Base-by-base conservation (phyloP, 2,797 vertebrate species). In the Hyperoplus lanceolatus region DNA sequence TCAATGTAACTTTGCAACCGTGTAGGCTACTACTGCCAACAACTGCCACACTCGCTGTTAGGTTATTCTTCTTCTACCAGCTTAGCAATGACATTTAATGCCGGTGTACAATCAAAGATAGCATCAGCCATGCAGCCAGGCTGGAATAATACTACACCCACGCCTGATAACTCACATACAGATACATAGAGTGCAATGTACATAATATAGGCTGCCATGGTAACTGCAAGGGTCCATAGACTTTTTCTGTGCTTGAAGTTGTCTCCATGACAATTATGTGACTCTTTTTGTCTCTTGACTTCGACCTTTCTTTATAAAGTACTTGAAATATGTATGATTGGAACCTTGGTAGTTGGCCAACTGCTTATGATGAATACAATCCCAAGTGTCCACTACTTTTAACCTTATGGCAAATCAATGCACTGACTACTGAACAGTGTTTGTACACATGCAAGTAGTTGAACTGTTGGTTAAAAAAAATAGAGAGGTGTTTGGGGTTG, bases 161-260 rank as follows among this genome's bases (percentile, higher is more conserved):
- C 88, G 63, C 65, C 64, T 79, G 71, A 81, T 85, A 87, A 87
- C 81, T 58, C 82, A 87, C 85, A 85, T 74, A 85, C 81, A 86
- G 73, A 86, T 51, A 80, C 76, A 68, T 54, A 39, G 83, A 85
- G 79, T 86, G 83, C 81, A 84, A 87, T 86, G 87, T 93, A 90
- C 80, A 90, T 84, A 84, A 90, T 70, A 78, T 70, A n/a, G 75
- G 90, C 87, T 92, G 81, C 88, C 89, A 92, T 92, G 90, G 91
- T 89, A 91, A 93, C 92, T 86, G 87, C n/a, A 12, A 82, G 69
- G 78, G 84, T 84, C 80, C 68, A 53, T 70, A 69, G 70, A 82
- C 80, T 74, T 77, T 29, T 50, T 73, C 61, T 79, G 58, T 75
- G 70, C 82, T 80, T 82, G 64, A 83, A 82, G 81, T 88, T 87